Evolutionary conservation across 2,888 invertebrate genomes (phyloP), one percentile per base, ranked within the genome.

Genomic region (Epirrhoe tristata): DNA sequence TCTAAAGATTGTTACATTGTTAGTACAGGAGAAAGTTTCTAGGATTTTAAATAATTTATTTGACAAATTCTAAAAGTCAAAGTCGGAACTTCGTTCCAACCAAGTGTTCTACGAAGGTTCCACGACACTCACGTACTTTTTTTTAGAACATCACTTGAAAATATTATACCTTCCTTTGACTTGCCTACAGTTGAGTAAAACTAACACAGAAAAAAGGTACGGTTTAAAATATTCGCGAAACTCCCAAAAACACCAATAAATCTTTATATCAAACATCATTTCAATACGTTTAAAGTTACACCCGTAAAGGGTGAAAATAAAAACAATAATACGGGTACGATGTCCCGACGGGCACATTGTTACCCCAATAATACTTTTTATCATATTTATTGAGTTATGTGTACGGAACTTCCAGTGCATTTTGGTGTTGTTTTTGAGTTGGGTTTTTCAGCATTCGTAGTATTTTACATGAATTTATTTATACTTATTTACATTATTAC

Each of bases 381-480:
- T 93, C 93, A 93, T 92, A 93, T 93, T 93, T 93, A 93, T 93
- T 89, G 90, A 90, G 91, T 92, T 91, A 87, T 89, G 90, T 91
- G 79, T 83, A 84, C 80, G 81, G 76, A 81, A 74, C 77, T 75
- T 74, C 85, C 86, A 92, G 91, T 90, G 91, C 91, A 85, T 91
- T 92, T 89, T 81, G 90, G 78, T 91, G 92, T 91, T 87, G 68
- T 77, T 72, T 79, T 74, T 79, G 81, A 79, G 72, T 71, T 66
- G 66, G 63, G 54, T 54, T 75, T 57, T 57, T 12, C 12, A 5
- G 39, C 7, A 7, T 34, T 34, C 5, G 7, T 34, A 34, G 12
- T 12, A 12, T 4, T 12, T 12, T 43, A 43, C 58, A 36, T 31
- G 53, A 14, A 8, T 24, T 43, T 5, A 43, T 24, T 24, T 2